A percentile compares a stretch with the other conserved stretches of the same genome.
These are phyloP conservation scores for Dendrocincla tyrannina DNA, from an alignment of 2,797 vertebrate species.

Conservation along the genomic window DNA sequence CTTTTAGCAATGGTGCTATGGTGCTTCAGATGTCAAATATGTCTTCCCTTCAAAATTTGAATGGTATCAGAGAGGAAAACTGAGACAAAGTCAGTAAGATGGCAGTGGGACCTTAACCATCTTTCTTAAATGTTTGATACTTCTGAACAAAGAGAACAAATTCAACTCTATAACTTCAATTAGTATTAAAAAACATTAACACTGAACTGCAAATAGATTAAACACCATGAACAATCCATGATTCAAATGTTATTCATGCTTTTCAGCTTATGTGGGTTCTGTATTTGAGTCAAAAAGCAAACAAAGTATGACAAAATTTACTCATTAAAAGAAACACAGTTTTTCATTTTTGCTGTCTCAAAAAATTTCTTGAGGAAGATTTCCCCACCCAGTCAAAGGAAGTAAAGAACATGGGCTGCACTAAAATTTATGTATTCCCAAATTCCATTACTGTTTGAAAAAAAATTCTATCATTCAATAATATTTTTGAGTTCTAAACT, in stretches of 20 bases:
- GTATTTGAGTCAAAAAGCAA: background rate
- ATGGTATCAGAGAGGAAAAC: background rate
- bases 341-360: background rate
- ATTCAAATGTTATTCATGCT: background rate
- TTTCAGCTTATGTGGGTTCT: background rate
- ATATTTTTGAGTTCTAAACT: background rate
- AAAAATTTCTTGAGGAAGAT: background rate
- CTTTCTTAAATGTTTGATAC: background rate
- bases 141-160: background rate
- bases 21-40: background rate
- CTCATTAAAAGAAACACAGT: rapidly evolving
- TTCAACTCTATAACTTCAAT: background rate
- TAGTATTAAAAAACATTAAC: background rate
- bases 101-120: background rate
- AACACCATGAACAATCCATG: background rate
- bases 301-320: background rate
- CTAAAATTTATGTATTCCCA: background rate
- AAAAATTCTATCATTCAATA: background rate
- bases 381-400: background rate
- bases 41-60: background rate
- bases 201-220: background rate
- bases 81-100: background rate
- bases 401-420: background rate
- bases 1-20: background rate
- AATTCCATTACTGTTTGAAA: background rate